Percentiles rank a stretch among this genome's conserved stretches.
Conservation (phyloP, 2,888 invertebrate genomes). For the Parelbella ahira region DNA sequence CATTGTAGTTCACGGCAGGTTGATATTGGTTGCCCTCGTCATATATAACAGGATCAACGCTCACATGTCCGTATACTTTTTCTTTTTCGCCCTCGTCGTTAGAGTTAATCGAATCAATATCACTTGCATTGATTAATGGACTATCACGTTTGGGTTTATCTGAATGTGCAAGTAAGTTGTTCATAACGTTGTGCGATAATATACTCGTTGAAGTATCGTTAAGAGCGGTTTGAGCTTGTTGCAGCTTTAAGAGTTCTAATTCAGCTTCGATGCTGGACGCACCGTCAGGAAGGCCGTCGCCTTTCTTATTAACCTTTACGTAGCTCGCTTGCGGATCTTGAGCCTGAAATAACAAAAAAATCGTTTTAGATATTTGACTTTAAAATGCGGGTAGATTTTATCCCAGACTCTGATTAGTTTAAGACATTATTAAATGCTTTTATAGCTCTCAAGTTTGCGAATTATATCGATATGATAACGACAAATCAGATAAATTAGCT, state of each 20-base stretch:
- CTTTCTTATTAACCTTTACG: conserved; percentile 61
- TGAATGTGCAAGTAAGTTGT: conserved; percentile 48
- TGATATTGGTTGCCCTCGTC: conserved; percentile 43
- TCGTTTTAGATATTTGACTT: too few relatives aligned
- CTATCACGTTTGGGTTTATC: conserved; percentile 75
- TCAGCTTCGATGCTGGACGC: conserved; percentile 66
- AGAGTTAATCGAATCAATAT: conserved; percentile 40
- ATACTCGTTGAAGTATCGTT: conserved; percentile 44
- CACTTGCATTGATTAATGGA: conserved; percentile 48
- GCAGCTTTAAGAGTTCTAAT: conserved; percentile 65
- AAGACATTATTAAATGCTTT: too few relatives aligned
- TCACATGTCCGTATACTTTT: conserved; percentile 67
- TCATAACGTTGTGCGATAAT: conserved; percentile 54
- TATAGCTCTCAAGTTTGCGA: too few relatives aligned
- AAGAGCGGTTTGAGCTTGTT: conserved; percentile 47
- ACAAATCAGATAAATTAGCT: too few relatives aligned
- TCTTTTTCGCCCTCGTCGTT: conserved; percentile 69
- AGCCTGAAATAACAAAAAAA: conserved; percentile 46
- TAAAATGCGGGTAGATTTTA: too few relatives aligned
- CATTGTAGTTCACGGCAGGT: conserved; percentile 28
- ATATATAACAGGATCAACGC: conserved; percentile 62
- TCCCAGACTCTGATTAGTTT: too few relatives aligned
- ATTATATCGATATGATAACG: too few relatives aligned
- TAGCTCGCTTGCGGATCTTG: conserved; percentile 52
- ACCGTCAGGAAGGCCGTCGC: conserved; percentile 45